These are phyloP conservation scores for Frankliniella fusca DNA, from an alignment of 2,888 invertebrate genomes.

Conservation along the genomic window DNA sequence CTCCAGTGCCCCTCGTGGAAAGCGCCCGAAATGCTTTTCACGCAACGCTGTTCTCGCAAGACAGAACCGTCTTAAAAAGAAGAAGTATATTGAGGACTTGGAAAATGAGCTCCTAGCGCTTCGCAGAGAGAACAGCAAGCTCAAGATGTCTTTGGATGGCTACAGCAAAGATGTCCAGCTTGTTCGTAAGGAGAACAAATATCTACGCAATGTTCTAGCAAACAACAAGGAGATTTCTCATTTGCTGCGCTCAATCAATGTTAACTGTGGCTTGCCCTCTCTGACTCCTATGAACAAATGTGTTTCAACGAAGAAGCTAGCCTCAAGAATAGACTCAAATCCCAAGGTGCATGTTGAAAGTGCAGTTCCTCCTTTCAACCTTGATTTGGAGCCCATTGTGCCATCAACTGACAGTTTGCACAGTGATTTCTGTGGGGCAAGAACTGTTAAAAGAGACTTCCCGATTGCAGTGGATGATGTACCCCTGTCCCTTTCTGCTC, in stretches of 20 bases:
- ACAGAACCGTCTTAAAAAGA: conserved; percentile 59
- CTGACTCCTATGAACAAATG: neutral
- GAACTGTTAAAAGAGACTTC: neutral
- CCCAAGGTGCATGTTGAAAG: neutral
- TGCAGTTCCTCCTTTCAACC: neutral
- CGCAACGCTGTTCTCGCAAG: conserved; percentile 60
- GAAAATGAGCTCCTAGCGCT: conserved; percentile 52
- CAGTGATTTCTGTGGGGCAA: neutral
- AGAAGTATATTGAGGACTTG: conserved; percentile 55
- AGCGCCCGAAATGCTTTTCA: conserved; percentile 49
- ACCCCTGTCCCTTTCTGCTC: neutral
- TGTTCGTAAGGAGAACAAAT: conserved; percentile 49
- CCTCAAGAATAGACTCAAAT: neutral
- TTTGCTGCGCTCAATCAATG: conserved; percentile 43
- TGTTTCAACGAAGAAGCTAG: neutral
- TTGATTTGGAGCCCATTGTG: neutral
- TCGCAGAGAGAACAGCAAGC: conserved; percentile 50
- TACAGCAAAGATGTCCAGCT: conserved; percentile 1
- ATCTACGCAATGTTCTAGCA: conserved; percentile 53
- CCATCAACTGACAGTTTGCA: neutral
- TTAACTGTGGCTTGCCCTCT: neutral
- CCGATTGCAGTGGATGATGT: conserved; percentile 6
- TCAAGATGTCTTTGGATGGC: conserved; percentile 48
- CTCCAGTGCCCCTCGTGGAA: conserved; percentile 30
- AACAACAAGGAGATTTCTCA: conserved; percentile 54